Evolutionary conservation across 2,797 vertebrate species (phyloP), one percentile per base, ranked within the genome.

Genomic region (Xenentodon cancila): DNA sequence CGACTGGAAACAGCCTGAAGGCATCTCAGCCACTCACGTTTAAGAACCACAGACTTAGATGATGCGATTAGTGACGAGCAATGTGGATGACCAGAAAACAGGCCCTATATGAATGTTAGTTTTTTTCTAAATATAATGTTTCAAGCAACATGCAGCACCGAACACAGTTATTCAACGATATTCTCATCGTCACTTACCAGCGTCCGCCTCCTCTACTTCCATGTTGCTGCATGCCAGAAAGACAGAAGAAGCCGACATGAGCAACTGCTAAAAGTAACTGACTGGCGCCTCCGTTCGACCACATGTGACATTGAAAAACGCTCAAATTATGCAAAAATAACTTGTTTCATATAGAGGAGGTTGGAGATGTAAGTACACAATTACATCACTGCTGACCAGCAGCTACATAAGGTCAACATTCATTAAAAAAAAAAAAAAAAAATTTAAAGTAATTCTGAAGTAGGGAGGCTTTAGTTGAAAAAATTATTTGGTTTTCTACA

Each of bases 151-250:
- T 59, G 47, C 46, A 18, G 19, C 1, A 37, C 34, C 34, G 1
- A 37, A 37, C 44, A 25, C 11, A 15, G 13, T 45, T 16, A 51
- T 52, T 2, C 21, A 25, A 40, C 18, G 45, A 45, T 37, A 59
- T 11, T 37, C 34, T 37, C 34, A 11, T 68, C 18, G 52, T 74
- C 71, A 88, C 92, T 92, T 89, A 92, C 93, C 92, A 19, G 89
- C 40, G 67, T 91, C 89, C 86, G 89, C 81, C 52, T 91, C 88
- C 68, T 91, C 91, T 43, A 85, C 89, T 54, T 94, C 94, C 92
- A 92, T 89, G 81, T 84, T 91, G 91, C 93, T 93, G 93, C 79
- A 68, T 88, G 80, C 8, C 78, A 82, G 48, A 70, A 77, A 76
- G 53, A 89, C 37, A 85, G 56, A 83, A 49, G 30, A 81, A 58